A percentile compares a stretch with the other conserved stretches of the same genome.
These are phyloP conservation scores for Ranitomeya variabilis DNA, from an alignment of 2,113 vertebrate genomes.

Conservation along the genomic window DNA sequence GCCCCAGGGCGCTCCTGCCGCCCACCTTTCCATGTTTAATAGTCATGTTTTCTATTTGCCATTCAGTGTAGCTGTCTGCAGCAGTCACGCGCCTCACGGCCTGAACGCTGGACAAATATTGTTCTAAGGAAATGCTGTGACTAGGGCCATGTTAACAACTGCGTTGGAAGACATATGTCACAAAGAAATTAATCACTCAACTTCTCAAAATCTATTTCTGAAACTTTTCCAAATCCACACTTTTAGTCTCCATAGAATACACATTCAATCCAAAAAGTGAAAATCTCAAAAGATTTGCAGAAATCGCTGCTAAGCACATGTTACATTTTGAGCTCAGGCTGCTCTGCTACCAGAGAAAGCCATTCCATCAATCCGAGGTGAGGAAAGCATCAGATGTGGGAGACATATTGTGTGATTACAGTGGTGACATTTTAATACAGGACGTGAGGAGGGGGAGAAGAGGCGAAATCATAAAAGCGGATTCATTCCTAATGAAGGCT, in stretches of 20 bases:
- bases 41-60: constrained; percentile 20
- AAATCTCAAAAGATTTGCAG: constrained; percentile 43
- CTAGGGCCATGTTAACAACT: constrained; percentile 33
- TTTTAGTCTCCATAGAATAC: background rate
- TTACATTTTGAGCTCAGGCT: constrained; percentile 24
- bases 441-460: background rate
- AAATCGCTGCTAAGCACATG: constrained; percentile 47
- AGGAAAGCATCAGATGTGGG: constrained; percentile 32
- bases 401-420: constrained; percentile 35
- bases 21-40: background rate
- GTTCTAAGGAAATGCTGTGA: constrained; percentile 19
- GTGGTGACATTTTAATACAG: constrained; percentile 50
- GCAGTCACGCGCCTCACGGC: constrained; percentile 2
- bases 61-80: constrained; percentile 15
- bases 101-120: constrained; percentile 33
- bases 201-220: constrained; percentile 23
- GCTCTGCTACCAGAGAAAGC: constrained; percentile 27
- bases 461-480: constrained; percentile 14
- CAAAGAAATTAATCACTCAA: constrained; percentile 7
- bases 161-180: constrained; percentile 26
- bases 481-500: constrained; percentile 42
- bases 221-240: constrained; percentile 14
- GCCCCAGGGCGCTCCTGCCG: background rate
- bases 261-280: constrained; percentile 14
- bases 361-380: constrained; percentile 29